Evolutionary conservation across 2,888 invertebrate species (phyloP), one percentile per base, ranked within the genome.

Genomic region (Drosophila anomelani): DNA sequence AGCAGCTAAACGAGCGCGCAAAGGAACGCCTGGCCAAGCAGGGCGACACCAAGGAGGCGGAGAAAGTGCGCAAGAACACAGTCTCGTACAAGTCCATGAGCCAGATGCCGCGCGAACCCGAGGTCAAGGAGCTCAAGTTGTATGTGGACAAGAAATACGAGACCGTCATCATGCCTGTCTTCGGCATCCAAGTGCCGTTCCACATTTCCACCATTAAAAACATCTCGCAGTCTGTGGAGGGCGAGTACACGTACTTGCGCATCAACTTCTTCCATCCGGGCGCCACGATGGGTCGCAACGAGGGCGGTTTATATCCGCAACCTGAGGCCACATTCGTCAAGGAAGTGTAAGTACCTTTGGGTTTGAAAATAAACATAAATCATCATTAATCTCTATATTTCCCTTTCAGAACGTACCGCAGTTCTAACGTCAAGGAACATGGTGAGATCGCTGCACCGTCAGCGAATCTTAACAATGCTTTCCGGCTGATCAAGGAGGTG

Each of bases 151-250:
- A 94, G 95, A 98, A 98, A 93, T 98, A 98, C 92, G 99, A 99
- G 93, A 98, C 99, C 1, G 96, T 99, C n/a, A 98, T 99, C 78
- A 93, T 99, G 90, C 99, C 99, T 3, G 95, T 99, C 82, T 99
- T 98, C 93, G 99, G 99, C 69, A 94, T 98, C 51, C 96, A 99
- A 0, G 98, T 98, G 72, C 99, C 99, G 61, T 99, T 98, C 93
- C 99, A 99, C 92, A 99, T 99, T 91, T 98, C 99, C 6, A 99
- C 98, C 8, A 98, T 99, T 61, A 99, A 99, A 94, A 99, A 99
- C 92, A 98, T 99, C 89, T 98, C 98, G 0, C 98, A 98, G 93
- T 98, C 98, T 0, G 98, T 99, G 15, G 99, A 99, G 93, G 92
- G 99, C 7, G 99, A 99, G 93, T 99, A 98, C 93, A 99, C 99